These are phyloP conservation scores for Sakesphorus luctuosus DNA, from an alignment of 2,113 vertebrate species.

Conservation along the genomic window DNA sequence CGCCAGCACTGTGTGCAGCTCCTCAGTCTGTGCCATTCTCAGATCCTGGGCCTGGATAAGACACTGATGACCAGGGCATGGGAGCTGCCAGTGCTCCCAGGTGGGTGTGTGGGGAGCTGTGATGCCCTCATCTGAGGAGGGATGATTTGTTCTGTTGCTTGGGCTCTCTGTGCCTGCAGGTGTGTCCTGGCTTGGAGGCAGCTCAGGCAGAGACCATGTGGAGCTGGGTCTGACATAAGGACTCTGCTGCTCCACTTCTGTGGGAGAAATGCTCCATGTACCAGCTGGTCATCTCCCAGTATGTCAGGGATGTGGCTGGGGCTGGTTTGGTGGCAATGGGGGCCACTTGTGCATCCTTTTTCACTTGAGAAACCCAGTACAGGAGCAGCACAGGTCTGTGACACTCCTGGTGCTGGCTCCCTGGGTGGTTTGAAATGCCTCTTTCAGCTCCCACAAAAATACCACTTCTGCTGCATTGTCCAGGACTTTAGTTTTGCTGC, in stretches of 20 bases:
- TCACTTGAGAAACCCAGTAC: background rate
- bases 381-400: background rate
- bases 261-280: background rate
- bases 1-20: background rate
- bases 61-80: background rate
- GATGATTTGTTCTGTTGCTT: background rate
- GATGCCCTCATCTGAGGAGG: background rate
- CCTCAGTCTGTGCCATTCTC: accelerated
- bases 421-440: background rate
- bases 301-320: background rate
- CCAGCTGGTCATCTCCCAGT: background rate
- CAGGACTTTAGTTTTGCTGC: background rate
- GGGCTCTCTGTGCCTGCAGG: background rate
- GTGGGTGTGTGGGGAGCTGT: background rate
- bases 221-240: no score
- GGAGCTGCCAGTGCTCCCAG: background rate
- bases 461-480: background rate
- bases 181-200: accelerated
- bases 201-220: background rate
- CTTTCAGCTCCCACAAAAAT: background rate
- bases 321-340: conserved; percentile 11
- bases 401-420: background rate
- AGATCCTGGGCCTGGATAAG: background rate
- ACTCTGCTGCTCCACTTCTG: accelerated
- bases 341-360: background rate